Evolutionary conservation across 2,113 vertebrate species (phyloP), one percentile per base, ranked within the genome.

Genomic region (Pseudopipra pipra): DNA sequence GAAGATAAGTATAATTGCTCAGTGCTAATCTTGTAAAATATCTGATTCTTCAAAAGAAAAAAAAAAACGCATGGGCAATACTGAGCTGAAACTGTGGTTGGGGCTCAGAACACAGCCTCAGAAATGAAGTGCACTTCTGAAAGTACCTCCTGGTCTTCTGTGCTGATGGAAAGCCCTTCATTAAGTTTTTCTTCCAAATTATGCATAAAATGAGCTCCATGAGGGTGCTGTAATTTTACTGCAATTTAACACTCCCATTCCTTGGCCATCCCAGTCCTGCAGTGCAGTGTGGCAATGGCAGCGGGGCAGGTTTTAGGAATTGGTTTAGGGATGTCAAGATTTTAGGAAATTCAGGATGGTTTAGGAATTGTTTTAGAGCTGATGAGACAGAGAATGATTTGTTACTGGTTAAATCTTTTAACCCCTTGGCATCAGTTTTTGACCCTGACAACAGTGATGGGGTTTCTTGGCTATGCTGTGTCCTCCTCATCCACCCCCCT

Each of bases 121-220:
- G 31, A 63, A 33, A 37, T 90, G 44, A 94, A 84, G 65, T 21
- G 56, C 37, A 24, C 61, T 93, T 93, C 85, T 87, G 44, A 56
- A 89, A 78, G 68, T 13, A 35, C 37, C 41, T 90, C 31, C 65
- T 68, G 52, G 55, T 61, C 79, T 44, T 85, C 74, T 49, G 39
- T 14, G 2, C 33, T 79, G 83, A 71, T 84, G 39, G 85, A 67
- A 95, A 94, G 56, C 35, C 68, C 63, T 90, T 95, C 68, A 81
- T 93, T 90, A 85, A 44, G 16, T 63, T 84, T 84, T 81, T 62
- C 25, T 78, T 79, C 59, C 72, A 78, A 88, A 80, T 46, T 61
- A 37, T 35, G 20, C 31, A 24, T 37, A 9, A 65, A 58, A 76
- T 59, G 56, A 87, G 30, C 55, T 74, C 3, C 11, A 6, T n/a